These are phyloP conservation scores for Diabrotica virgifera DNA, from an alignment of 1,140 invertebrate genomes.

Conservation along the genomic window DNA sequence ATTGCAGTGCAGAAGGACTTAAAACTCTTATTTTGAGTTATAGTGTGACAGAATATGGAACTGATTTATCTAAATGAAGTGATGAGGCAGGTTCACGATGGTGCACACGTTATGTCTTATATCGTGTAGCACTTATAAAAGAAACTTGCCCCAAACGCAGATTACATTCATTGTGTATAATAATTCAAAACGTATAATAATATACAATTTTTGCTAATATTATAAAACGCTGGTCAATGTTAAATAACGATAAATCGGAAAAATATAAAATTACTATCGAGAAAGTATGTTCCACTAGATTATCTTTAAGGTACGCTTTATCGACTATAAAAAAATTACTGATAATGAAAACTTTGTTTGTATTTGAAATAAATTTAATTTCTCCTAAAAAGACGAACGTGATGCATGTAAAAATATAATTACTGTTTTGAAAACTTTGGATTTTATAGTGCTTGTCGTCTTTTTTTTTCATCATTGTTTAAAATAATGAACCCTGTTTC, in stretches of 20 bases:
- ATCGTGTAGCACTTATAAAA: constrained; percentile 30
- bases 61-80: constrained; percentile 28
- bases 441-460: constrained; percentile 35
- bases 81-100: constrained; percentile 30
- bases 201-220: constrained; percentile 2
- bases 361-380: no score
- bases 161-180: constrained; percentile 1
- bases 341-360: constrained; percentile 29
- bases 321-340: constrained; percentile 27
- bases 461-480: no score
- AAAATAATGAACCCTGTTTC: no score
- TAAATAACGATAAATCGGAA: constrained; percentile 23
- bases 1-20: no score
- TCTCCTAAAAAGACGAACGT: no score
- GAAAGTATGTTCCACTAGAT: constrained; percentile 40
- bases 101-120: constrained; percentile 25
- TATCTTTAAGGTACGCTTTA: constrained; percentile 36
- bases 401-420: no score
- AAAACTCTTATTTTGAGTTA: constrained; percentile 25
- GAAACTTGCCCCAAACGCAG: constrained; percentile 27
- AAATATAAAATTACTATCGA: constrained; percentile 30
- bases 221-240: constrained; percentile 12
- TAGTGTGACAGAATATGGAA: constrained; percentile 25
- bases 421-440: no score
- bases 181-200: not conserved